Conservation (phyloP, 1,140 invertebrate species). For the Saccostrea echinata region DNA sequence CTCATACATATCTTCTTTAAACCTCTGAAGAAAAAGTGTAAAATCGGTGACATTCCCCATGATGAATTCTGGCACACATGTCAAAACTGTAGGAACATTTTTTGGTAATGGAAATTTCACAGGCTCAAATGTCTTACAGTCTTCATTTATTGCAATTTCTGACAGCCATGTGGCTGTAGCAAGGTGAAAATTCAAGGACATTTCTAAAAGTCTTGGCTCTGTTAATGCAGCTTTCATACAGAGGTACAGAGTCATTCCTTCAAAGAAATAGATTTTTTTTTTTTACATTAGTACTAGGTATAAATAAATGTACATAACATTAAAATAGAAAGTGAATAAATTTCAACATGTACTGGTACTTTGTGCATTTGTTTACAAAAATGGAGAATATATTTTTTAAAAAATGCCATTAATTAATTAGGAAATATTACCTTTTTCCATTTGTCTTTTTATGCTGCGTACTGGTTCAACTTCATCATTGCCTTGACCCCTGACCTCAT, state of each 20-base stretch:
- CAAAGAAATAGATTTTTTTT: constrained; percentile 31
- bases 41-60: constrained; percentile 92
- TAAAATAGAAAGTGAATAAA: too few species aligned
- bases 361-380: too few species aligned
- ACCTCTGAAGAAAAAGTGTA: constrained; percentile 87
- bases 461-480: constrained; percentile 81
- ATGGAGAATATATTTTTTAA: too few species aligned
- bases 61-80: constrained; percentile 94
- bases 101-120: constrained; percentile 86
- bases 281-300: too few species aligned
- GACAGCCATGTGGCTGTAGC: constrained; percentile 91
- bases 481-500: constrained; percentile 80
- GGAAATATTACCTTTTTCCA: constrained; percentile 81
- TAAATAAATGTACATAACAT: too few species aligned
- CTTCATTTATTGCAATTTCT: constrained; percentile 85
- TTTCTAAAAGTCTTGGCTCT: constrained; percentile 86
- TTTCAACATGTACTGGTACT: too few species aligned
- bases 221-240: constrained; percentile 85
- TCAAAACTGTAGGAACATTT: constrained; percentile 76
- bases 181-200: constrained; percentile 88
- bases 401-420: neutral
- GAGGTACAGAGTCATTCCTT: constrained; percentile 79
- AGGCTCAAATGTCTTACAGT: constrained; percentile 78
- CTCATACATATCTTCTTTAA: constrained; percentile 80
- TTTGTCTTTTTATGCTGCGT: constrained; percentile 83